phyloP scores from a whole-genome alignment of 2,888 invertebrate genomes.

The Latrodectus hesperus region DNA sequence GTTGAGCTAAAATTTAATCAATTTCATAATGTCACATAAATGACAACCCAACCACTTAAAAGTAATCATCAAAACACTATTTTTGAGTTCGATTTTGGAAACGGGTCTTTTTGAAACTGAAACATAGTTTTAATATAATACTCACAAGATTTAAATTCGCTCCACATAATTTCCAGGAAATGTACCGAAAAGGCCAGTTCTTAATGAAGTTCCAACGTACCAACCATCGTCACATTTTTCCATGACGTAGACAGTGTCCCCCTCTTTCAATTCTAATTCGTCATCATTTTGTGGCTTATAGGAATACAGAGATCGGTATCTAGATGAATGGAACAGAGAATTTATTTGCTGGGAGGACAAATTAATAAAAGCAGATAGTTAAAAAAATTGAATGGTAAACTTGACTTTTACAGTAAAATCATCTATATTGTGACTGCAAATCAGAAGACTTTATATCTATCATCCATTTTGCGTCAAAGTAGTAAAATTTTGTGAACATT shows the following conservation, averaged over 20 bases:
- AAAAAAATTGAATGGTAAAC: not conserved
- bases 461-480: too few relatives aligned
- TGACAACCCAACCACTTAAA: too few relatives aligned
- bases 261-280: conserved; percentile 93
- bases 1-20: too few relatives aligned
- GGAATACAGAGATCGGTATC: conserved; percentile 93
- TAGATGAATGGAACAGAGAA: not conserved
- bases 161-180: conserved; percentile 98
- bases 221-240: conserved; percentile 99
- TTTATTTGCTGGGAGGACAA: not conserved
- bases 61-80: too few relatives aligned
- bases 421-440: too few relatives aligned
- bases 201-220: conserved; percentile 97
- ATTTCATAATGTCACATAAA: too few relatives aligned
- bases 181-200: conserved; percentile 97
- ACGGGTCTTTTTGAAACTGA: too few relatives aligned
- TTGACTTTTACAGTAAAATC: not conserved
- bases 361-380: not conserved
- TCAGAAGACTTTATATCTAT: too few relatives aligned
- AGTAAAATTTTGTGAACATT: too few relatives aligned
- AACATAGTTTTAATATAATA: not conserved
- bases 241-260: conserved; percentile 94
- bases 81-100: too few relatives aligned
- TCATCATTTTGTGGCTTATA: conserved; percentile 98
- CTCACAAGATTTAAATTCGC: conserved; percentile 49